Base-by-base conservation (phyloP, 2,888 invertebrate genomes). In the Tachina grossa region DNA sequence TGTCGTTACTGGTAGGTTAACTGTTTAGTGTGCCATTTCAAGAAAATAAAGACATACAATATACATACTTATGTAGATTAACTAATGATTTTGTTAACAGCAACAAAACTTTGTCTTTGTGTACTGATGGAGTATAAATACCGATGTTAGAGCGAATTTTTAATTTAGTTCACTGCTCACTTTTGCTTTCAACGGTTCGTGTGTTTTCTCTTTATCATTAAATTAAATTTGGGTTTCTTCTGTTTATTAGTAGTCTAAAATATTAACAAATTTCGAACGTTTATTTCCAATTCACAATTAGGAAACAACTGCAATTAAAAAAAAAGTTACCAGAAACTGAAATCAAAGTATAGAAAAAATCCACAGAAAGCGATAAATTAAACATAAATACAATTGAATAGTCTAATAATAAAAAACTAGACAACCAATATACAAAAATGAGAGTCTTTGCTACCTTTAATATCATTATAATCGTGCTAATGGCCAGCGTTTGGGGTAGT, bases 141-240 rank as follows among this genome's bases (percentile, higher is more conserved):
- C 78, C 53, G 57, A 81, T 78, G 66, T 84, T 86, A 80, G 75
- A 59, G 55, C 66, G 75, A 51, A 75, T 79, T 87, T 84, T 13
- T 59, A 87, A 83, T 79, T 86, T 86, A 87, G 85, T 88, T 88
- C 84, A 87, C 87, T 87, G 84, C 79, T 86, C 78, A 87, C 86
- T 78, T 84, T 87, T 84, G 84, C 77, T 86, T 74, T 83, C 78
- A 80, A 87, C 87, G 83, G 84, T 83, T 87, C 83, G 75, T 83
- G 75, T 78, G 72, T 78, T 79, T 69, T 59, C 3, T 16, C 43
- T 53, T 43, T 68, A 47, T 31, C 13, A 71, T 76, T 69, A 19
- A 41, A 31, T 72, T 65, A 41, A 31, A 49, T 11, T 16, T 41
- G 16, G 31, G 19, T 19, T 72, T 22, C 31, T 49, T 74, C 41